Conservation (phyloP, 2,888 invertebrate genomes). For the Iphiclides podalirius region DNA sequence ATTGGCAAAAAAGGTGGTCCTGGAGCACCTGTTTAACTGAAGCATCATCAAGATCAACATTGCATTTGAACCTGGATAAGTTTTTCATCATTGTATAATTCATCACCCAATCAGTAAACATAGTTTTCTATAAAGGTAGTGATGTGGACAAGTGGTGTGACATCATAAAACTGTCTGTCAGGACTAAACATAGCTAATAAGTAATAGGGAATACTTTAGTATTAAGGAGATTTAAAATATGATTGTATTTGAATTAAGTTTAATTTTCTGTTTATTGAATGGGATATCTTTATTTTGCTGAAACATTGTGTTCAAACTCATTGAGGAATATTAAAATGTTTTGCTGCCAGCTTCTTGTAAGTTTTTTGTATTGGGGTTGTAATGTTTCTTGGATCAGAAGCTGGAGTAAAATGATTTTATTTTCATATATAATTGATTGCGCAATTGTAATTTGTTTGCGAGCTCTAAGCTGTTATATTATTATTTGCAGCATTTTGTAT, state of each 20-base stretch:
- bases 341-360: conserved; percentile 39
- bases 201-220: conserved; percentile 62
- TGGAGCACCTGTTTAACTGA: conserved; percentile 80
- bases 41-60: conserved; percentile 48
- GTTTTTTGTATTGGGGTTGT: conserved; percentile 9
- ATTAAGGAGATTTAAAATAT: conserved; percentile 71
- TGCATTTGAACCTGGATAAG: conserved; percentile 70
- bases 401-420: conserved; percentile 47
- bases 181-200: conserved; percentile 69
- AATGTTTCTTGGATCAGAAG: conserved; percentile 28
- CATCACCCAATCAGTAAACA: conserved; percentile 59
- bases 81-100: conserved; percentile 56
- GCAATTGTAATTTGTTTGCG: conserved; percentile 32
- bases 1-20: conserved; percentile 98
- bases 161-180: conserved; percentile 62
- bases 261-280: conserved; percentile 59
- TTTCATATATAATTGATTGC: conserved; percentile 35
- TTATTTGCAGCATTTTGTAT: conserved; percentile 65
- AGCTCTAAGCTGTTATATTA: conserved; percentile 62
- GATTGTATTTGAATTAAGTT: conserved; percentile 72
- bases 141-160: conserved; percentile 70
- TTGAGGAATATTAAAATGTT: conserved; percentile 40
- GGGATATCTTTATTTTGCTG: conserved; percentile 59
- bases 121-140: conserved; percentile 61
- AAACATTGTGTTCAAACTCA: conserved; percentile 42